A percentile compares a stretch with the other conserved stretches of the same genome.
Evolutionary conservation across 2,888 invertebrate genomes (phyloP).

Genomic region (Cantharis lateralis): DNA sequence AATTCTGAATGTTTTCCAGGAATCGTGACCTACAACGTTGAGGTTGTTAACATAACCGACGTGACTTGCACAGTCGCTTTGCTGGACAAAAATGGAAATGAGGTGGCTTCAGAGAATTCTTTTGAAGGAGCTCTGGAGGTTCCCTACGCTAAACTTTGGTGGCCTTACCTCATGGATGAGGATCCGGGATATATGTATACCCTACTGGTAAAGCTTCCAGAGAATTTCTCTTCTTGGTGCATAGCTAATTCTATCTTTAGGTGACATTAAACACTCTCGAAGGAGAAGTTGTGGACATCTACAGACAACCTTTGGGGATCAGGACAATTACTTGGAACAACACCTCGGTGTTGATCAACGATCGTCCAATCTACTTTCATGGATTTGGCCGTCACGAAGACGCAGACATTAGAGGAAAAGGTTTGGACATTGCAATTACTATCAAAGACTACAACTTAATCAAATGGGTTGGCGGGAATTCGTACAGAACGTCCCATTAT

Average conservation of each 20-base stretch:
- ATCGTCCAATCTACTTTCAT: conserved; percentile 84
- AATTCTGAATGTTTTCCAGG: conserved; percentile 49
- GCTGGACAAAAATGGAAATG: conserved; percentile 60
- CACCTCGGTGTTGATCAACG: conserved; percentile 77
- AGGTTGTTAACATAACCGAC: conserved; percentile 53
- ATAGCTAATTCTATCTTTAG: conserved; percentile 8
- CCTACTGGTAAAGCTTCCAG: conserved; percentile 68
- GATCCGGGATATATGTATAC: conserved; percentile 85
- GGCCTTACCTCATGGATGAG: conserved; percentile 87
- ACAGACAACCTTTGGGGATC: conserved; percentile 85
- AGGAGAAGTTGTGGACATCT: conserved; percentile 68
- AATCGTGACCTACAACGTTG: conserved; percentile 63
- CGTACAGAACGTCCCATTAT: conserved; percentile 95
- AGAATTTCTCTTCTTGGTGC: not conserved
- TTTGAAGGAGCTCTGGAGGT: conserved; percentile 67
- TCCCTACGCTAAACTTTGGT: conserved; percentile 81
- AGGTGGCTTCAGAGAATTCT: conserved; percentile 62
- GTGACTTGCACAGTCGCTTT: conserved; percentile 29
- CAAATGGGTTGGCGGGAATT: conserved; percentile 94
- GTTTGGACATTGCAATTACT: conserved; percentile 84
- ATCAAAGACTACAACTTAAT: conserved; percentile 92
- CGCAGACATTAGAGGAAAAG: conserved; percentile 91
- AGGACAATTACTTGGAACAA: conserved; percentile 80
- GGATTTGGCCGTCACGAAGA: conserved; percentile 97
- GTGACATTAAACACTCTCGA: conserved; percentile 17